Evolutionary conservation across 1,140 invertebrate species (phyloP).

Genomic region (Ips typographus): DNA sequence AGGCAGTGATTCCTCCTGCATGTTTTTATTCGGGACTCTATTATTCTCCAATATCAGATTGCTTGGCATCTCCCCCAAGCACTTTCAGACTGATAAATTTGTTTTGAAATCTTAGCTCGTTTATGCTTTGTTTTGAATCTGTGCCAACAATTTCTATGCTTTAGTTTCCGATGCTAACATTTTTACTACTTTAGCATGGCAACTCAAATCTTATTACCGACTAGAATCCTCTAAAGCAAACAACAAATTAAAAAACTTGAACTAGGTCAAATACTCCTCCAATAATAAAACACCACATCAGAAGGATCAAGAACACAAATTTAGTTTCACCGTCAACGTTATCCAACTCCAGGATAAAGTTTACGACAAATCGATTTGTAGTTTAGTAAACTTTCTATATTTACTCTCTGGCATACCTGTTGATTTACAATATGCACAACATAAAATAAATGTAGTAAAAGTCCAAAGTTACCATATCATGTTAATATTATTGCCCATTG

Average conservation of each 20-base stretch:
- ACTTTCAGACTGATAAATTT: slow-evolving; percentile 6
- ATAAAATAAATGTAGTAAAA: slow-evolving; percentile 12
- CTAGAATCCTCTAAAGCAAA: not conserved
- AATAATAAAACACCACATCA: slow-evolving; percentile 2
- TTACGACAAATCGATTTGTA: slow-evolving; percentile 22
- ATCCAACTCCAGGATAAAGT: not conserved
- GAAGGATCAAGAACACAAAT: not conserved
- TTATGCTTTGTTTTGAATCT: not conserved
- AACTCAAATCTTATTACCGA: too few species aligned
- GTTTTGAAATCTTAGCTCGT: slow-evolving; percentile 4
- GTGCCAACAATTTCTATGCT: slow-evolving; percentile 6
- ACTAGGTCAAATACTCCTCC: not conserved
- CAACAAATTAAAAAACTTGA: not conserved
- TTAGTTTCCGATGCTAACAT: too few species aligned
- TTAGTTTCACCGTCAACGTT: not conserved
- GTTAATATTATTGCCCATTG: too few species aligned
- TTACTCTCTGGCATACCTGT: slow-evolving; percentile 23
- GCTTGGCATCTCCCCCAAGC: not conserved
- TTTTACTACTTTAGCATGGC: too few species aligned
- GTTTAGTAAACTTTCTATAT: slow-evolving; percentile 18
- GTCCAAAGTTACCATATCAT: too few species aligned
- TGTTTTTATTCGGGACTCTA: not conserved
- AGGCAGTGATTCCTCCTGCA: slow-evolving; percentile 8
- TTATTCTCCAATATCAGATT: not conserved
- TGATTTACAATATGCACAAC: slow-evolving; percentile 20